Percentiles rank a stretch among this genome's conserved stretches.
Conservation (phyloP, 2,113 vertebrate species). For the Neotoma lepida region DNA sequence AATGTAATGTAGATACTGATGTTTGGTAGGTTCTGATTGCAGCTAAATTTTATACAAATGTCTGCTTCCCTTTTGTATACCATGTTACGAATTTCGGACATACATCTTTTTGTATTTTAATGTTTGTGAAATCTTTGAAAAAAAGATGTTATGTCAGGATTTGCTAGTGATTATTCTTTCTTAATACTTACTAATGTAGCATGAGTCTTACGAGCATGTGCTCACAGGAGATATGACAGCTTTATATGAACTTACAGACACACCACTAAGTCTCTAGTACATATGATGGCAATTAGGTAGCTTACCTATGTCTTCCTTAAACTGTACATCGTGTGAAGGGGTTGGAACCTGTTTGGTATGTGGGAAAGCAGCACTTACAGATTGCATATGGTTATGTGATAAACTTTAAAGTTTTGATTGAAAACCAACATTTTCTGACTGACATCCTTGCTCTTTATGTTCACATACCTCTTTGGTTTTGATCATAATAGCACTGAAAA, state of each 20-base stretch:
- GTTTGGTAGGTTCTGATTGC: not conserved
- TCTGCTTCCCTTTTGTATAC: not conserved
- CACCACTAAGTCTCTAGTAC: not conserved
- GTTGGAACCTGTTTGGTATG: not conserved
- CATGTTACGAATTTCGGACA: slow-evolving; percentile 9
- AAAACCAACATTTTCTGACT: not conserved
- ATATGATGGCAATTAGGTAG: not conserved
- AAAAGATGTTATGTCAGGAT: not conserved
- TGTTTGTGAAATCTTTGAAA: slow-evolving; percentile 48
- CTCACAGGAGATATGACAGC: slow-evolving; percentile 19
- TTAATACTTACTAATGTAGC: slow-evolving; percentile 37
- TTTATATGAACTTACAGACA: not conserved
- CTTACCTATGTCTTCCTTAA: slow-evolving; percentile 16
- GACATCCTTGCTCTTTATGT: not conserved
- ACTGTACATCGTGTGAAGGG: not conserved
- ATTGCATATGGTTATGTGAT: slow-evolving; percentile 3
- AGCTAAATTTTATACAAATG: slow-evolving; percentile 26
- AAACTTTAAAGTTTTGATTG: slow-evolving; percentile 16
- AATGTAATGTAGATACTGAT: not conserved
- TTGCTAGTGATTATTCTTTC: slow-evolving; percentile 8
- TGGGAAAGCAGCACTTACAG: not conserved
- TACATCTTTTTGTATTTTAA: slow-evolving; percentile 37
- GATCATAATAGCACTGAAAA: not conserved
- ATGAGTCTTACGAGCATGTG: not conserved
- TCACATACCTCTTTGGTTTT: not conserved